These are phyloP conservation scores for Pegoplata infirma DNA, from an alignment of 2,888 invertebrate species.

Conservation along the genomic window DNA sequence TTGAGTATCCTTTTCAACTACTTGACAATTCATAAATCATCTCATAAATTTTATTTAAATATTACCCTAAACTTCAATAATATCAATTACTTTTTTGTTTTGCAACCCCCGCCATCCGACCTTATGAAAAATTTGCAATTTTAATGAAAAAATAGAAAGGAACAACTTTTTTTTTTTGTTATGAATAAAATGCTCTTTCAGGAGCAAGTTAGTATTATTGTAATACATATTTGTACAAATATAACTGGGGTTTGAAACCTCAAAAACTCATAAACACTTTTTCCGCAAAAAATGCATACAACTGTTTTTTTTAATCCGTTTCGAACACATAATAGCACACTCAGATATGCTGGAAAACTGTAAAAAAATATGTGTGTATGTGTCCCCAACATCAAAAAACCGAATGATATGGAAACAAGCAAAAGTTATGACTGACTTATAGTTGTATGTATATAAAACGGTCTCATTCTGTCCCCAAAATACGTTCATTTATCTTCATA, in stretches of 20 bases:
- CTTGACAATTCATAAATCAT: constrained; percentile 62
- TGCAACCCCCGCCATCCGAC: not conserved
- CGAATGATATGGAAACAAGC: constrained; percentile 44
- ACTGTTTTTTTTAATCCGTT: constrained; percentile 51
- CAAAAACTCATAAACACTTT: constrained; percentile 59
- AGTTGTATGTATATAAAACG: constrained; percentile 44
- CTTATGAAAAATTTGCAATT: constrained; percentile 32
- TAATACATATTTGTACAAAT: constrained; percentile 25
- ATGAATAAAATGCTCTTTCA: constrained; percentile 48
- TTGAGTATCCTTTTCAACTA: constrained; percentile 49
- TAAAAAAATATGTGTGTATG: constrained; percentile 7
- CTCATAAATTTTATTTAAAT: constrained; percentile 49
- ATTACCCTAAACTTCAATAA: constrained; percentile 52
- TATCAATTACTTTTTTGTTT: constrained; percentile 49
- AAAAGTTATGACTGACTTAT: constrained; percentile 58
- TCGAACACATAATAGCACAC: not conserved
- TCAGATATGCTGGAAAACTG: not conserved
- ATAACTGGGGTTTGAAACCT: constrained; percentile 47
- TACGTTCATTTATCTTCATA: constrained; percentile 59
- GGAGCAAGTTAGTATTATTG: constrained; percentile 14
- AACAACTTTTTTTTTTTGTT: constrained; percentile 40
- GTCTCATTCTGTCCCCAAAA: constrained; percentile 55
- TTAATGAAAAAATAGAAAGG: constrained; percentile 33
- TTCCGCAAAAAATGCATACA: constrained; percentile 46
- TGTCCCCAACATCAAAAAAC: constrained; percentile 31